Percentiles rank a stretch among this genome's conserved stretches.
These are phyloP conservation scores for Microtus pennsylvanicus DNA, from an alignment of 2,113 vertebrate genomes.

Conservation along the genomic window DNA sequence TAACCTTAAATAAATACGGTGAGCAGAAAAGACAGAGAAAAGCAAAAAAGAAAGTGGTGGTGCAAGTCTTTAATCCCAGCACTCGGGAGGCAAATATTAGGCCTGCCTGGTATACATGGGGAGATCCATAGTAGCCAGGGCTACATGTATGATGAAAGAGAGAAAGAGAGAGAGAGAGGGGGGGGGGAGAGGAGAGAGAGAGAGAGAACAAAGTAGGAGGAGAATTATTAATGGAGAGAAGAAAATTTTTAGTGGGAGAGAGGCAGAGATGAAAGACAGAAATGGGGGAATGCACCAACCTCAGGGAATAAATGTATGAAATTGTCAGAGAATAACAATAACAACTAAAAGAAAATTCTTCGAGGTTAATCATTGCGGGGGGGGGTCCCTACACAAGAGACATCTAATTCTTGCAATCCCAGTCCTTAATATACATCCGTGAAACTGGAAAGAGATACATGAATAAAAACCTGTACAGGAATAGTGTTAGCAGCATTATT, in stretches of 20 bases:
- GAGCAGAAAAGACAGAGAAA: not conserved
- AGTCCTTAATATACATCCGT: not conserved
- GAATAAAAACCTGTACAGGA: not conserved
- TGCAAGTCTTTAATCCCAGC: not conserved
- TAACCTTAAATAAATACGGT: not conserved
- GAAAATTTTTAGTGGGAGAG: not conserved
- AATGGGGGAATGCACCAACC: not conserved
- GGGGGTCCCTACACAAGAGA: not conserved
- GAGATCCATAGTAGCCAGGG: not conserved
- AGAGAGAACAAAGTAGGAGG: no score
- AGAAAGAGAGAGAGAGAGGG: not conserved
- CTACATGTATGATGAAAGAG: not conserved
- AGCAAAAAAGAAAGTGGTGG: no score
- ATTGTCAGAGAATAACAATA: not conserved
- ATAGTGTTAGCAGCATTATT: not conserved
- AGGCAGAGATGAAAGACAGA: not conserved
- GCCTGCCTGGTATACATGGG: not conserved
- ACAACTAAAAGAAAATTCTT: not conserved
- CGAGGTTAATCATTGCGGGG: not conserved
- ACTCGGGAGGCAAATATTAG: not conserved
- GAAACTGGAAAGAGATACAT: not conserved
- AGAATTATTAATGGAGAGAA: not conserved
- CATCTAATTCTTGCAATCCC: not conserved
- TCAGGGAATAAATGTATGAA: not conserved
- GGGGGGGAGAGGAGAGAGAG: not conserved